phyloP scores from a whole-genome alignment of 2,797 vertebrate genomes.

The Heteromormyrus szaboi region DNA sequence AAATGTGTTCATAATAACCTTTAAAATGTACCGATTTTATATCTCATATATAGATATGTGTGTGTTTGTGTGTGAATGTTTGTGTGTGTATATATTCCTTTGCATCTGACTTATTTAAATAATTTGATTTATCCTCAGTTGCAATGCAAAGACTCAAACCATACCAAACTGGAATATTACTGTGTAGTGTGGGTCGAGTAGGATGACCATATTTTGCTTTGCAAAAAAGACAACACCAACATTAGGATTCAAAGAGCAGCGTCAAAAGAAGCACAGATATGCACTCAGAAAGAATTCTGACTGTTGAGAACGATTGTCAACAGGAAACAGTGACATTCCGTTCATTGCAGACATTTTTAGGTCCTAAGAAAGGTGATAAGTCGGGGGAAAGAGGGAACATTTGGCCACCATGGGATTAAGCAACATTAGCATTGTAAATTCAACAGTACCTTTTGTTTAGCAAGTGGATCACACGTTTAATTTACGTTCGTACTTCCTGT shows the following conservation, averaged over 20 bases:
- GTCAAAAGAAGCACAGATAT: neutral
- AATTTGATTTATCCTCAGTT: neutral
- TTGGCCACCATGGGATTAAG: neutral
- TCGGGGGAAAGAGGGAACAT: neutral
- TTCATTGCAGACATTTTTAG: neutral
- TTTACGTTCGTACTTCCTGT: slow-evolving; percentile 51
- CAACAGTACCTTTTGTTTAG: slow-evolving; percentile 14
- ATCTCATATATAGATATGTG: neutral
- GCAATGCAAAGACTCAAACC: neutral
- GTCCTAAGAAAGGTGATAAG: neutral
- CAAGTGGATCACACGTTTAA: slow-evolving; percentile 54
- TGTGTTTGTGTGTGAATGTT: neutral
- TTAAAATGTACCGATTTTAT: neutral
- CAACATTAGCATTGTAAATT: neutral
- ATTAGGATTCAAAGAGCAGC: neutral
- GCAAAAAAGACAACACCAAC: neutral
- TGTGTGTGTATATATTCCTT: neutral
- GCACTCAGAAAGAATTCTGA: neutral
- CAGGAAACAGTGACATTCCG: neutral
- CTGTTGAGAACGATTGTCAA: neutral
- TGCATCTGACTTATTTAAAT: neutral
- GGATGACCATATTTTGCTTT: neutral
- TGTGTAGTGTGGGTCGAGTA: neutral
- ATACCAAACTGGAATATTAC: neutral
- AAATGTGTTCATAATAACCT: neutral